Conservation (phyloP, 2,113 vertebrate species). For the Laterallus jamaicensis region DNA sequence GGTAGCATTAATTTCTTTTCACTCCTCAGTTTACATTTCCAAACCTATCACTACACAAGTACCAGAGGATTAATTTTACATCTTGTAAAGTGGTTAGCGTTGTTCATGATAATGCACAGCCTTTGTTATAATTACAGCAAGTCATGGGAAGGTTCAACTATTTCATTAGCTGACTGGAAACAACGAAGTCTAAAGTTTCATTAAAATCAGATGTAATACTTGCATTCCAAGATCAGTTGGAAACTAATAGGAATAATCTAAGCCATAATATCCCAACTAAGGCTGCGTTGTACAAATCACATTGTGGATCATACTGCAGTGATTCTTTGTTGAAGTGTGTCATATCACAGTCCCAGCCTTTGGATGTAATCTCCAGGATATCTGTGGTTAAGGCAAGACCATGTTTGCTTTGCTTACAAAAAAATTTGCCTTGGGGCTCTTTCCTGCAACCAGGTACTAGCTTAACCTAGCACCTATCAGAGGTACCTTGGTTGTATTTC, state of each 20-base stretch:
- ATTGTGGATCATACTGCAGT: slow-evolving; percentile 22
- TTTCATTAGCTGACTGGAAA: slow-evolving; percentile 77
- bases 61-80: slow-evolving; percentile 43
- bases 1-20: neutral
- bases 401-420: neutral
- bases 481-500: neutral
- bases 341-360: neutral
- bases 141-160: slow-evolving; percentile 76
- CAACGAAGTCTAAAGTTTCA: slow-evolving; percentile 77
- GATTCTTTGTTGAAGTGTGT: neutral
- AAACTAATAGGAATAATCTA: slow-evolving; percentile 77
- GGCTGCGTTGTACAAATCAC: slow-evolving; percentile 60
- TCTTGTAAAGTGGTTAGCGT: slow-evolving; percentile 61
- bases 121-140: slow-evolving; percentile 71
- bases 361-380: neutral
- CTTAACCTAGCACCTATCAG: neutral
- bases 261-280: slow-evolving; percentile 64
- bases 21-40: slow-evolving; percentile 24
- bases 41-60: neutral
- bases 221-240: slow-evolving; percentile 77
- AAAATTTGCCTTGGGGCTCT: neutral
- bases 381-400: neutral
- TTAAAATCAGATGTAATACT: slow-evolving; percentile 82
- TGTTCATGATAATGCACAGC: slow-evolving; percentile 66
- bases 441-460: neutral